These are phyloP conservation scores for Porites lobata DNA, from an alignment of 92 coral and sea anemone species.

Conservation along the genomic window DNA sequence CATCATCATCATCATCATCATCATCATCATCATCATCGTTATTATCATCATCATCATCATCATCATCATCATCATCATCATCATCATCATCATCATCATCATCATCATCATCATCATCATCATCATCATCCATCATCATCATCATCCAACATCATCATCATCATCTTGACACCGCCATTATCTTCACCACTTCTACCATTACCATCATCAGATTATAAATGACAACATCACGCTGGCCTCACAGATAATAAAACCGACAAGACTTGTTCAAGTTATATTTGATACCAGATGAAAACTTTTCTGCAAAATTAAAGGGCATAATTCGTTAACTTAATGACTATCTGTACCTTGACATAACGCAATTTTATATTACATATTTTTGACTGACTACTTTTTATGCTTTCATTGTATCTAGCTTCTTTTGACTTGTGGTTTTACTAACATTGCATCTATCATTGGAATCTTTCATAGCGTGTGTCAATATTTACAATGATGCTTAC, in stretches of 20 bases:
- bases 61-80: neutral
- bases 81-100: neutral
- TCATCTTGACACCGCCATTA: no score
- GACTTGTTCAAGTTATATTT: no score
- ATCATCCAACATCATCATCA: neutral
- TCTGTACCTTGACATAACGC: no score
- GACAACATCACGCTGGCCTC: neutral
- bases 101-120: neutral
- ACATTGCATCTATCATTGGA: neutral
- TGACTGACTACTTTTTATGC: no score
- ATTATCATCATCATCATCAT: neutral
- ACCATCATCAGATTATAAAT: neutral
- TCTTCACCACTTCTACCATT: neutral
- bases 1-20: neutral
- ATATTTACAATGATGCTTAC: conserved; percentile 16
- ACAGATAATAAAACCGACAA: no score
- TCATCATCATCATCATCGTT: neutral
- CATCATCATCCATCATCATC: neutral
- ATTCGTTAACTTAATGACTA: no score
- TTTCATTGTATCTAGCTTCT: no score
- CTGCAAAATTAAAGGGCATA: no score
- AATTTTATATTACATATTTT: no score
- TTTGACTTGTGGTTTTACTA: no score
- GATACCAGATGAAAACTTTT: no score
- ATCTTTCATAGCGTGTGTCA: conserved; percentile 10